Base-by-base conservation (phyloP, 1,140 invertebrate species). In the Drosophila sulfurigaster region DNA sequence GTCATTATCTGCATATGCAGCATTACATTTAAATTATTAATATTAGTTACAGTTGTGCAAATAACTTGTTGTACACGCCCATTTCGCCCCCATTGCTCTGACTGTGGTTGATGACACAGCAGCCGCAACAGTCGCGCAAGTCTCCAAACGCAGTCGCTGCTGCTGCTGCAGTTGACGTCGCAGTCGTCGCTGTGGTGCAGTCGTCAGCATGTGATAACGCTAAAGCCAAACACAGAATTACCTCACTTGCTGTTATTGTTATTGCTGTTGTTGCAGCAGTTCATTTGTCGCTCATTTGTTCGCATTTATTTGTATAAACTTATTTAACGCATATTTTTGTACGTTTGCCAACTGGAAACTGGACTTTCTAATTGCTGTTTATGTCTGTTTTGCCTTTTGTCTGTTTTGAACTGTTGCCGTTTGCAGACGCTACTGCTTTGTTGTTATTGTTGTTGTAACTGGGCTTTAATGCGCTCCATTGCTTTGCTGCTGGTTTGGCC, bases 301-400 rank as follows among this genome's bases (percentile, higher is more conserved):
- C 54, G 76, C 62, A 67, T 82, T 88, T 88, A 76, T 82, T 85
- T 70, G 79, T 82, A 69, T 86, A 73, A 49, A 80, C 71, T 75
- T 85, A 78, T 74, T 86, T 73, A 62, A 81, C 82, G 78, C 82
- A 86, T 81, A 60, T 82, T 75, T 81, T 66, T 68, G 63, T 77
- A 75, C 70, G 74, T 63, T 63, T 63, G 16, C 56, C 63, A 58
- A 69, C 49, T 70, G 68, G 7, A 46, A 71, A 54, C 74, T 72
- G 59, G 60, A 89, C 83, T 88, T 88, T 88, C 85, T 89, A 88
- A 87, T 88, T 74, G 81, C 60, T 78, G 76, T 83, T 73, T 59
- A 79, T 70, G 65, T 77, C 65, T 69, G 65, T 69, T 74, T 74
- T 74, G 52, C 48, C 59, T 72, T 69, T 75, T 71, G 51, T 64